Base-by-base conservation (phyloP, 2,888 invertebrate species). In the Pristionchus maxplancki region DNA sequence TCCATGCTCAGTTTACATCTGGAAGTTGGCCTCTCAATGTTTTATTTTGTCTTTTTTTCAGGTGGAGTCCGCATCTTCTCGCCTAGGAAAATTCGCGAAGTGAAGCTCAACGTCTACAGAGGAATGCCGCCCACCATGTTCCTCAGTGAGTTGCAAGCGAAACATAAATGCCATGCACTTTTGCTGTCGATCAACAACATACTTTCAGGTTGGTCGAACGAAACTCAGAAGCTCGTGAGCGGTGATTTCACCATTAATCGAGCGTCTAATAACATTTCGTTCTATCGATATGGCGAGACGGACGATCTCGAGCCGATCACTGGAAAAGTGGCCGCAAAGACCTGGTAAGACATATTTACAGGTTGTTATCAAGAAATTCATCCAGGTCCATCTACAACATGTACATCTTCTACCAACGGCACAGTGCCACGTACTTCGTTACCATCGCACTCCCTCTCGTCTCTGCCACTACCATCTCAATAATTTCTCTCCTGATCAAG, bases 201-300 rank as follows among this genome's bases (percentile, higher is more conserved):
- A 62, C 8, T 24, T 62, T 9, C 6, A 91, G 92, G 91, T 15
- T 93, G 93, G 93, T 93, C 92, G 13, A 88, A 91, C 28, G 91
- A 92, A 84, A 74, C 89, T 15, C 83, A 89, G n/a, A 93, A 93
- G 83, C 89, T 88, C 34, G 91, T 92, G 82, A 91, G 94, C 28
- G 91, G 91, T 40, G 92, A 94, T 48, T 94, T 93, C 90, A 90
- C 91, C 64, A 89, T 94, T 13, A 37, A 89, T 17, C 90, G 89
- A 3, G 89, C 93, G 37, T 89, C 90, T 20, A 90, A 91, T 40
- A 90, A 91, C 37, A 78, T 91, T 24, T 81, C 91, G 62, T 94
- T 91, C 85, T 93, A 91, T 89, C 50, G 89, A 24, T 71, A 62
- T 20, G 90, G 91, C n/a, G 85, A 90, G 64, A 78, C 89, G 24